Conservation (phyloP, 2,888 invertebrate genomes). For the Conchocele bisecta region DNA sequence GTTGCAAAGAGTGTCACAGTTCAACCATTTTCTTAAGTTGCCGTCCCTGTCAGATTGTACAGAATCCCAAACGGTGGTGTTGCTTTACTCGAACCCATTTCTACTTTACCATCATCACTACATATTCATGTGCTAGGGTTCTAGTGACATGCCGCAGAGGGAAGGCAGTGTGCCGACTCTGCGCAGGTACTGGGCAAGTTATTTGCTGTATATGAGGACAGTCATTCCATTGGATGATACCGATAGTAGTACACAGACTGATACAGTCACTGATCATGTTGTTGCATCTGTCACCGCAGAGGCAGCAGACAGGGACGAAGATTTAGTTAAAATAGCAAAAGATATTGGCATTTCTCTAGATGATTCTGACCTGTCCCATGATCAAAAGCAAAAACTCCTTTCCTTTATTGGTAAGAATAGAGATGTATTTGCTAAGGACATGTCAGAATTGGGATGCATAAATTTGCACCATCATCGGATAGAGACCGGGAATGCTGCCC, state of each 20-base stretch:
- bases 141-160: too few species aligned
- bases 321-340: background rate
- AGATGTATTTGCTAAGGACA: slow-evolving; percentile 28
- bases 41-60: slow-evolving; percentile 4
- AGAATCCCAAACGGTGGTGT: background rate
- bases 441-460: slow-evolving; percentile 27
- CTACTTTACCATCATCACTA: background rate
- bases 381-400: slow-evolving; percentile 5
- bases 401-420: slow-evolving; percentile 22
- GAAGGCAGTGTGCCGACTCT: too few species aligned
- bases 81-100: slow-evolving; percentile 6
- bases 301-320: background rate
- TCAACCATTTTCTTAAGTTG: background rate
- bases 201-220: background rate
- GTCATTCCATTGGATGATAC: too few species aligned
- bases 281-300: background rate
- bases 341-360: slow-evolving; percentile 7
- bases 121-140: background rate
- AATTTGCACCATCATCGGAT: slow-evolving; percentile 7
- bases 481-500: background rate
- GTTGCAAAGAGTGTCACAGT: background rate
- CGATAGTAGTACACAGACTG: too few species aligned
- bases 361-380: background rate
- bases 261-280: background rate
- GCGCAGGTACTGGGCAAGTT: slow-evolving; percentile 6